These are phyloP conservation scores for Ichneumoninae sp. DNA, from an alignment of 2,888 invertebrate species.

Conservation along the genomic window DNA sequence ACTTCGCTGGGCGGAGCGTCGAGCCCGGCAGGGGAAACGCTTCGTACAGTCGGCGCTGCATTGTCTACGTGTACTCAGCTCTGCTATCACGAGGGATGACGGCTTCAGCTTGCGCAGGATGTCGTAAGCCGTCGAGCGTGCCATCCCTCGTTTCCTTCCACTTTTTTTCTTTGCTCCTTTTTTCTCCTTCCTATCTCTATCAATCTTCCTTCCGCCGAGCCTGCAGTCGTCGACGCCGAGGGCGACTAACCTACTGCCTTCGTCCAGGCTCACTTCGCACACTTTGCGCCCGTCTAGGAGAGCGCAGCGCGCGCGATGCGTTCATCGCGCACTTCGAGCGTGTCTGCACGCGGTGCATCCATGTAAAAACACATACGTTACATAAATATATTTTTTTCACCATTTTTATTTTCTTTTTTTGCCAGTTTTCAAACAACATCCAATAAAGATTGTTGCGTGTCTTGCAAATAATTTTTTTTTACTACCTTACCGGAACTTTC, in stretches of 20 bases:
- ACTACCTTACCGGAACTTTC: too few relatives aligned
- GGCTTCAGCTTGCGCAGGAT: constrained; percentile 57
- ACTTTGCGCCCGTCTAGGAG: too few relatives aligned
- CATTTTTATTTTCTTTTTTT: too few relatives aligned
- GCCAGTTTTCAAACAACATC: too few relatives aligned
- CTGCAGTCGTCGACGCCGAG: constrained; percentile 23
- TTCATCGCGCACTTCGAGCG: too few relatives aligned
- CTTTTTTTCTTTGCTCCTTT: constrained; percentile 2
- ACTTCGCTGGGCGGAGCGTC: neutral
- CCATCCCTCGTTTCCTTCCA: constrained; percentile 58
- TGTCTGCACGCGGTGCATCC: too few relatives aligned
- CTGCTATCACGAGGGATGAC: neutral
- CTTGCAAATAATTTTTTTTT: too few relatives aligned
- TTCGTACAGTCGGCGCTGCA: neutral
- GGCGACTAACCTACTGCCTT: constrained; percentile 72
- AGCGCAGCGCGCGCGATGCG: too few relatives aligned
- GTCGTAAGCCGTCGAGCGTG: constrained; percentile 63
- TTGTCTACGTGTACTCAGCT: neutral
- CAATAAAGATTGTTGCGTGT: too few relatives aligned
- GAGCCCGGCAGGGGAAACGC: neutral
- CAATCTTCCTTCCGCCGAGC: constrained; percentile 34
- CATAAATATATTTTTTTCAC: too few relatives aligned
- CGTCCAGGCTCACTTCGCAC: constrained; percentile 31
- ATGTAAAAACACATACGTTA: too few relatives aligned
- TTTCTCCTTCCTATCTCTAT: constrained; percentile 18